Evolutionary conservation across 2,797 vertebrate species (phyloP).

Genomic region (Cirrhinus molitorella): DNA sequence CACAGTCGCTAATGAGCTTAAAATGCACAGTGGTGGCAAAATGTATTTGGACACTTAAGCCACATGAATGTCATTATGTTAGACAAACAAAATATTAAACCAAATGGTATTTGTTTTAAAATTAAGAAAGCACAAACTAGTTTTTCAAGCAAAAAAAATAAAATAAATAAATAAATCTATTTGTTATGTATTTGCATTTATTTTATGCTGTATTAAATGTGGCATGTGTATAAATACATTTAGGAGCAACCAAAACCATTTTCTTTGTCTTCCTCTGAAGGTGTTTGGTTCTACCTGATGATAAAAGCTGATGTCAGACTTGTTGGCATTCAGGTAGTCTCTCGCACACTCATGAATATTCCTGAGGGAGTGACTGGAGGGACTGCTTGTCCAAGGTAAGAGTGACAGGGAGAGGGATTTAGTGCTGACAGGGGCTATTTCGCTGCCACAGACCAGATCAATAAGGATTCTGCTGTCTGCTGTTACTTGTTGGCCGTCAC

Average conservation of each 20-base stretch:
- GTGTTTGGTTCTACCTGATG: constrained; percentile 53
- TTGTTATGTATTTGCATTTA: no score
- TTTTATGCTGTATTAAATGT: not conserved
- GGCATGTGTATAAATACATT: not conserved
- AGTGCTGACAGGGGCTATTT: constrained; percentile 73
- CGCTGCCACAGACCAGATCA: constrained; percentile 49
- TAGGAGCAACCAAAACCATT: not conserved
- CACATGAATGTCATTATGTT: not conserved
- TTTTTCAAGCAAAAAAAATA: no score
- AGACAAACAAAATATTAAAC: not conserved
- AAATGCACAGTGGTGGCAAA: not conserved
- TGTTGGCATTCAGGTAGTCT: constrained; percentile 68
- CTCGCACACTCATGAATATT: constrained; percentile 71
- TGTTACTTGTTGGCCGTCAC: constrained; percentile 26
- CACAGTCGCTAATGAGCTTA: constrained; percentile 7
- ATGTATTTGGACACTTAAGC: not conserved
- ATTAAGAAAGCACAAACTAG: not conserved
- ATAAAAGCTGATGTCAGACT: constrained; percentile 61
- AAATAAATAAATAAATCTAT: no score
- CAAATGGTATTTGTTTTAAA: not conserved
- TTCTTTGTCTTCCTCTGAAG: constrained; percentile 13
- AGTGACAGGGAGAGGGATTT: constrained; percentile 69
- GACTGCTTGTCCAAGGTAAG: constrained; percentile 62
- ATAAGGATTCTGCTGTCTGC: constrained; percentile 42
- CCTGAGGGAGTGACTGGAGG: constrained; percentile 61